Evolutionary conservation across 23 tunicate species (phyloP), one percentile per base, ranked within the genome.

Genomic region (Aplidium turbinatum): DNA sequence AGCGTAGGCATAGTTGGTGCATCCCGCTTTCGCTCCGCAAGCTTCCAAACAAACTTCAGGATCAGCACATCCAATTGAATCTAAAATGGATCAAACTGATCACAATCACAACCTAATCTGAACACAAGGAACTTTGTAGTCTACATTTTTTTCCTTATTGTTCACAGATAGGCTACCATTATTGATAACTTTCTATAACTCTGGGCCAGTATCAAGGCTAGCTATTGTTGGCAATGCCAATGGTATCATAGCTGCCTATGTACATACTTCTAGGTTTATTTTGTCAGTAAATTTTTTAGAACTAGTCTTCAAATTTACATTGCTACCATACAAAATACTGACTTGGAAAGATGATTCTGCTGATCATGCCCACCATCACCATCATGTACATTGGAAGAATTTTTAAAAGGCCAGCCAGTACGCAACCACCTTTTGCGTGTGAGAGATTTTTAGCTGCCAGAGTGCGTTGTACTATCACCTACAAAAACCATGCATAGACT

Each of bases 381-480:
- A 93, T 93, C 94, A 93, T 80, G 76, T 86, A 93, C 94, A 93
- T 82, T 0, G 98, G 98, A 21, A 79, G 31, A 42, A 93, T 54
- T 63, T 93, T 93, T 9, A 93, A 20, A 35, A 93, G 39, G 7
- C 89, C 94, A 39, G 98, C 98, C 78, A 81, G 47, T 20, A 93
- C 89, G 51, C 98, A 93, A 42, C 98, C 98, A 9, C 93, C 88
- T 81, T 93, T 93, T 9, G 89, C 94, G 51, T 93, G 90, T 5
- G 84, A 81, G 38, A 93, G 57, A 34, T 83, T 77, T 52, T 81
- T 86, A 19, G 98, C 98, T 2, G 98, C 88, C 56, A 93, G 40
- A 1, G 98, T 93, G 39, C 98, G 42, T 76, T 93, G 98, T 19
- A 93, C 98, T 38, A 93, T 93, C 18, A 93, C 98, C 98, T 93